These are phyloP conservation scores for Aleiodes sp. DNA, from an alignment of 1,140 invertebrate species.

Conservation along the genomic window DNA sequence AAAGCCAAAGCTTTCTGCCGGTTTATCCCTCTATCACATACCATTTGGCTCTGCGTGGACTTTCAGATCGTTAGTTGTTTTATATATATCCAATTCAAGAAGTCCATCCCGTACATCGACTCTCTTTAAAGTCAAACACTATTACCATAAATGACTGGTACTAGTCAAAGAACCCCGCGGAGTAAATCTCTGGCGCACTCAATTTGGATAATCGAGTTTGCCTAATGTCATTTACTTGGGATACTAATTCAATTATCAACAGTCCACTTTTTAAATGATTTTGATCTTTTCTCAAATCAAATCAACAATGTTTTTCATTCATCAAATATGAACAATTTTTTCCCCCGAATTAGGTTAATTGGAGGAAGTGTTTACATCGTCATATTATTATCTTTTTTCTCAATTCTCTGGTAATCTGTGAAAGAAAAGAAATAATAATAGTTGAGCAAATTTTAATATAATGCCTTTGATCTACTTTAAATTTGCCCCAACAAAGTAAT, in stretches of 20 bases:
- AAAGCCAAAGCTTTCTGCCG: slow-evolving; percentile 38
- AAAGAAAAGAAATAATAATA: no score
- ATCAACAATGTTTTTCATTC: no score
- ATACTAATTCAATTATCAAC: slow-evolving; percentile 27
- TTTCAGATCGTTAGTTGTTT: slow-evolving; percentile 12
- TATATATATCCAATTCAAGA: neutral
- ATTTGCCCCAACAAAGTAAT: neutral
- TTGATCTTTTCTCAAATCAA: no score
- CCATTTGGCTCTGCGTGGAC: slow-evolving; percentile 32
- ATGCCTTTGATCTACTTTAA: neutral
- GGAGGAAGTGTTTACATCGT: no score
- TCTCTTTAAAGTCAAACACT: slow-evolving; percentile 30
- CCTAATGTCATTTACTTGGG: slow-evolving; percentile 15
- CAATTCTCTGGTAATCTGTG: no score
- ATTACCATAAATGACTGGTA: slow-evolving; percentile 23
- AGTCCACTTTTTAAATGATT: neutral
- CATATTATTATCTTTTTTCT: no score
- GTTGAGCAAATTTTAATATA: neutral
- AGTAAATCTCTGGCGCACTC: slow-evolving; percentile 5
- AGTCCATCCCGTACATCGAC: slow-evolving; percentile 12
- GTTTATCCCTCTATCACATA: slow-evolving; percentile 29
- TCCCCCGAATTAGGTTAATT: no score
- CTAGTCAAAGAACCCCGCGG: neutral
- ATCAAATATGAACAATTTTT: no score
- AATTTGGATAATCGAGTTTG: slow-evolving; percentile 26